Evolutionary conservation across 2,797 vertebrate genomes (phyloP), one percentile per base, ranked within the genome.

Genomic region (Sebastes reedi): DNA sequence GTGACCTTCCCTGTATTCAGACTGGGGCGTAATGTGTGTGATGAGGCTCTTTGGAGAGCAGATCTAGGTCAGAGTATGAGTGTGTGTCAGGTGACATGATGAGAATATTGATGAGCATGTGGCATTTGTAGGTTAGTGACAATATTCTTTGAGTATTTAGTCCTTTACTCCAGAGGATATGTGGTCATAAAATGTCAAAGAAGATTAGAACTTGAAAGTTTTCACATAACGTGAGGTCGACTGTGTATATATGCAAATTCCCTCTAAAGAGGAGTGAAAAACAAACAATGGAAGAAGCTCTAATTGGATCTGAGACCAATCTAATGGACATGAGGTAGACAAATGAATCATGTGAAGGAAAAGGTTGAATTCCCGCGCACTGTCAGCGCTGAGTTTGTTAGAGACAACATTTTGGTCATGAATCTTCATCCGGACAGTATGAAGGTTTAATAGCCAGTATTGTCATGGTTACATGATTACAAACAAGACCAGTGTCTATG

Each of bases 11-110:
- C 66, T 74, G 54, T 34, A 16, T 72, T 86, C 77, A 81, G 72
- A 55, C 16, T 39, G 58, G 18, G 32, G 39, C 11, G 22, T 73
- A 54, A 69, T 68, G 50, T 70, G n/a, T 66, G 67, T 77, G 73
- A 70, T 86, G 79, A 69, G 36, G 70, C 61, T 79, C 39, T 80
- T 22, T 76, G 62, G 27, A 59, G 60, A 74, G 70, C 32, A 69
- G 64, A 78, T 78, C 30, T 72, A 34, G 77, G 67, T 83, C 83
- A 77, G 46, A 32, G n/a, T 64, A 24, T 66, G 16, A 80, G 77
- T 82, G 77, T 84, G 77, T 75, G 75, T 87, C 76, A 75, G 69
- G 69, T 79, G 83, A 72, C 72, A 60, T 46, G 69, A 61, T 68
- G 62, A 79, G 77, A 80, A 80, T 84, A 79, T 39, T 71, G 70